These are phyloP conservation scores for Tolmerus cingulatus DNA, from an alignment of 2,888 invertebrate genomes.

Conservation along the genomic window DNA sequence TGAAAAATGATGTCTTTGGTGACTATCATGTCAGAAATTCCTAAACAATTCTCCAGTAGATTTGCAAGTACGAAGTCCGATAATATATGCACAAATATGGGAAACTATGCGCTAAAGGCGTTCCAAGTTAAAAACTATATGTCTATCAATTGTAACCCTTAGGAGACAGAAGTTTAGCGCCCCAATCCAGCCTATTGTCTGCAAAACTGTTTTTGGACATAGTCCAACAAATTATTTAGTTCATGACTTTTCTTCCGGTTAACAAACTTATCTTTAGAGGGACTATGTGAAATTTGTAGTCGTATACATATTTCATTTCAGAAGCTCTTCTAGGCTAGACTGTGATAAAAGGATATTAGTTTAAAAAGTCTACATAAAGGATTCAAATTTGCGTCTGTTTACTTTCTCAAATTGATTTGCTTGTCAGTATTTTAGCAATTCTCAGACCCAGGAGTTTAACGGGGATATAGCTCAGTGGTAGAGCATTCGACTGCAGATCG, in stretches of 20 bases:
- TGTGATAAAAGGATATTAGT: neutral
- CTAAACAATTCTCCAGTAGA: neutral
- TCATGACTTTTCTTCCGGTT: neutral
- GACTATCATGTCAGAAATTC: neutral
- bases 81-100: neutral
- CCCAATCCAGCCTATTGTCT: neutral
- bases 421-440: neutral
- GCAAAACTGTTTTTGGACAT: neutral
- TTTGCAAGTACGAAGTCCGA: neutral
- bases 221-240: neutral
- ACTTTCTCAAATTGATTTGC: neutral
- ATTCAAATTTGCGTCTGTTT: neutral
- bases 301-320: neutral
- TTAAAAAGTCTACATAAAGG: neutral
- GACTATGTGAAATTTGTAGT: neutral
- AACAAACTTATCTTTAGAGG: neutral
- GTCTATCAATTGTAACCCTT: neutral
- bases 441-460: fast-evolving
- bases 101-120: neutral
- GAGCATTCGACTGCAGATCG: slow-evolving; percentile 61
- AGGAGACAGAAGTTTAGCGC: neutral
- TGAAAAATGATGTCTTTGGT: neutral
- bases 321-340: neutral
- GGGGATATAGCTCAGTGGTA: slow-evolving; percentile 60
- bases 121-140: neutral